These are phyloP conservation scores for Aquatica leii DNA, from an alignment of 2,888 invertebrate genomes.

Conservation along the genomic window DNA sequence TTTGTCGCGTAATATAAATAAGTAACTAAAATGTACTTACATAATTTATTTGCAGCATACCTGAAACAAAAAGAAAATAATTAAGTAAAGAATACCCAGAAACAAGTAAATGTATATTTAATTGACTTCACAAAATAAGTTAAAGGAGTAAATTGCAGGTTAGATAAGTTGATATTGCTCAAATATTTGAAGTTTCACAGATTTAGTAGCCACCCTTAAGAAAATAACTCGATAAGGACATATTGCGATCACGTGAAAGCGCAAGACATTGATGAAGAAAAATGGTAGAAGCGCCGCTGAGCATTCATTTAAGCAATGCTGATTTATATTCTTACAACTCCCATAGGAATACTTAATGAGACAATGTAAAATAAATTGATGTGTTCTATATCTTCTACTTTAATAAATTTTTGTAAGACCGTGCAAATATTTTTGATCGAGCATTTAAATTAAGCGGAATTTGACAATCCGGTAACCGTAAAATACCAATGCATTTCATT, in stretches of 20 bases:
- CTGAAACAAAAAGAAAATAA: too few relatives aligned
- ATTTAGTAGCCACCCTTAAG: constrained; percentile 29
- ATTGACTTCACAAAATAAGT: too few relatives aligned
- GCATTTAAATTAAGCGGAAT: constrained; percentile 16
- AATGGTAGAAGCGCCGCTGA: constrained; percentile 51
- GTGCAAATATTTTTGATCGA: not conserved
- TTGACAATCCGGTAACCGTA: constrained; percentile 26
- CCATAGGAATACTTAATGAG: constrained; percentile 54
- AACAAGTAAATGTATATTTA: too few relatives aligned
- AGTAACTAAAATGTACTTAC: too few relatives aligned
- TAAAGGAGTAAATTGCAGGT: not conserved
- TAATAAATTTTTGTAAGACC: not conserved
- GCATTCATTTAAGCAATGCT: constrained; percentile 49
- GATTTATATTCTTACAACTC: constrained; percentile 55
- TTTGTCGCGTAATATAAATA: too few relatives aligned
- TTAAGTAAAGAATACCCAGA: too few relatives aligned
- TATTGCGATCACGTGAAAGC: constrained; percentile 55
- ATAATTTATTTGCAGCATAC: too few relatives aligned
- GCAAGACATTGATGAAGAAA: constrained; percentile 58
- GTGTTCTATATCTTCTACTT: constrained; percentile 6
- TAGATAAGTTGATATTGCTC: not conserved
- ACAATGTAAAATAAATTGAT: constrained; percentile 22
- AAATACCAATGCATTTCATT: constrained; percentile 37
- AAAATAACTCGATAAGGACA: constrained; percentile 57
- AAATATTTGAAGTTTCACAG: constrained; percentile 2